Evolutionary conservation across 2,888 invertebrate species (phyloP), one percentile per base, ranked within the genome.

Genomic region (Chloroclystis v-ata): DNA sequence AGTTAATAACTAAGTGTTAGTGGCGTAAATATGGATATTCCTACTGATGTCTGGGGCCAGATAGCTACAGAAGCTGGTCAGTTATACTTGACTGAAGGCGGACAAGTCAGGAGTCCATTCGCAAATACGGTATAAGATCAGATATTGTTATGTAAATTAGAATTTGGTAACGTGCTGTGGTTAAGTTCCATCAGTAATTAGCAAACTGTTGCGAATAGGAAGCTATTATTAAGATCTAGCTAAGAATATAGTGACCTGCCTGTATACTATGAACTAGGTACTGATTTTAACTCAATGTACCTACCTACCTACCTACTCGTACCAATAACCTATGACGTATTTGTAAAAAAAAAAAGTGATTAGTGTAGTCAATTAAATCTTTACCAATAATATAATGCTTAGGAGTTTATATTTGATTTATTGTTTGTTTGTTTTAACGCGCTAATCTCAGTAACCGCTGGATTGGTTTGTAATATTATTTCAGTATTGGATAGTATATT

Each of bases 41-140:
- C 90, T 37, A 91, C 92, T 43, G 94, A 96, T 89, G 93, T 96
- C 68, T 95, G 96, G 95, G 95, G 95, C 39, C 96, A 96, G 79
- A 87, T 96, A 67, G 95, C 96, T 52, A 89, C 96, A 49, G 96
- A 96, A 82, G 94, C 95, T 43, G 93, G 94, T 63, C 95, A 95
- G 83, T 94, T 95, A 57, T 95, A 95, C 81, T 89, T 95, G 59
- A 92, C 92, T 29, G 95, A 95, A 82, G 94, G 93, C 54, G 94
- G 94, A 48, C 90, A 91, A 62, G 85, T 92, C 63, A 91, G 93
- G 72, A 95, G 95, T 78, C 95, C 94, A 53, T 95, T 95, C 75
- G 94, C 94, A 49, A 91, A 90, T 78, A 96, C 95, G 92, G 96
- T 96, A 93, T 89, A 85, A 52, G 64, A 32, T 43, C 39, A 52